phyloP scores from a whole-genome alignment of 2,113 vertebrate genomes.

The Phrynocephalus versicolor region DNA sequence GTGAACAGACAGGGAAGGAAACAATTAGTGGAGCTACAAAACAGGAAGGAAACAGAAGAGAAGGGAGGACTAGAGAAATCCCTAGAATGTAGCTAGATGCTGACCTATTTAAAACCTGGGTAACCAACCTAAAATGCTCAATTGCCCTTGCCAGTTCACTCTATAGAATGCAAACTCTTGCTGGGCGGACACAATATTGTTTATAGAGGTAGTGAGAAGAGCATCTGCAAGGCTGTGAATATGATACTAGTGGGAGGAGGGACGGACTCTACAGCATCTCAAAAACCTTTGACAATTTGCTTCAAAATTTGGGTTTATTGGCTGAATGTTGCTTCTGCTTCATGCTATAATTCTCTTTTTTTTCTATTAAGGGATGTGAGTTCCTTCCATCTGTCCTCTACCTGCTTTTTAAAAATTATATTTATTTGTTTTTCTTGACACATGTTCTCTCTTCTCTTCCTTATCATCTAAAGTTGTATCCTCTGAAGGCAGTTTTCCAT shows the following conservation, averaged over 20 bases:
- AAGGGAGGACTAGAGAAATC: background rate
- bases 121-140: background rate
- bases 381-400: too few species aligned
- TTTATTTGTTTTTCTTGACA: too few species aligned
- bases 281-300: slow-evolving; percentile 47
- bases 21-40: too few species aligned
- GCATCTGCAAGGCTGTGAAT: background rate
- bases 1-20: background rate
- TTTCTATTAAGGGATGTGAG: background rate
- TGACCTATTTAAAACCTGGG: background rate
- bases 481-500: too few species aligned
- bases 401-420: too few species aligned
- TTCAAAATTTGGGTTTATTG: slow-evolving; percentile 49
- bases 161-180: background rate
- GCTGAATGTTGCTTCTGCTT: background rate
- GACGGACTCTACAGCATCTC: slow-evolving; percentile 43
- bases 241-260: background rate
- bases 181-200: background rate
- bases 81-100: background rate
- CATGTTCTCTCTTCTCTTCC: too few species aligned
- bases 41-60: background rate
- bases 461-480: too few species aligned
- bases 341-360: background rate
- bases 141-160: background rate
- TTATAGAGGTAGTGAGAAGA: background rate